Base-by-base conservation (phyloP, 2,888 invertebrate genomes). In the Encarsia formosa region DNA sequence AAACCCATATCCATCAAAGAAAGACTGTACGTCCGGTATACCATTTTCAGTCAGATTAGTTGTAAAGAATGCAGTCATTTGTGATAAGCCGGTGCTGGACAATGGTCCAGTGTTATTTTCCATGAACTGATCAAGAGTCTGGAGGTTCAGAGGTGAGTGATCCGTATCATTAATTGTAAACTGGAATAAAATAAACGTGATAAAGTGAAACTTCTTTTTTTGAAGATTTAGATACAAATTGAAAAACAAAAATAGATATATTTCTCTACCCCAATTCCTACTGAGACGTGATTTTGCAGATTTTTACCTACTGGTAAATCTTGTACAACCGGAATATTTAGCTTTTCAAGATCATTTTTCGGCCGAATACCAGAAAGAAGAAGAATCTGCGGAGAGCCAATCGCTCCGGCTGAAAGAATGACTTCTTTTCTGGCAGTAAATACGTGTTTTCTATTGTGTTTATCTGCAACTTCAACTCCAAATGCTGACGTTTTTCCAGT, bases 331-430 rank as follows among this genome's bases (percentile, higher is more conserved):
- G 61, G 49, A 6, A 73, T 63, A 2, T 68, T 69, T 1, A 69
- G 57, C 16, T 70, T 64, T 24, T 65, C 54, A 1, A 79, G 61
- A 41, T 78, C 75, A 20, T 67, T 59, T 59, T 67, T 69, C 1
- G 78, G 77, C 0, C 80, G 80, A 37, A 81, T 74, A 1, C 80
- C 80, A 13, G 80, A 80, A 49, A 77, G 66, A 70, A 80, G 68
- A 2, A 81, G 66, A 56, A 81, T 68, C 40, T 79, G 76, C 2
- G 80, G 77, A 1, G 80, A 76, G 2, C 75, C 78, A 19, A 80
- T 69, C 3, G 78, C 69, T n/a, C 79, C 79, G 6, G 78, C 78
- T 2, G 79, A 73, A 50, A 80, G 54, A 44, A 80, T 74, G 0
- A 80, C 70, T 61, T 81, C 81, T 78, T 37, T 37, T 44, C 64